Conservation (phyloP, 2,113 vertebrate species). For the Phodopus roborovskii region DNA sequence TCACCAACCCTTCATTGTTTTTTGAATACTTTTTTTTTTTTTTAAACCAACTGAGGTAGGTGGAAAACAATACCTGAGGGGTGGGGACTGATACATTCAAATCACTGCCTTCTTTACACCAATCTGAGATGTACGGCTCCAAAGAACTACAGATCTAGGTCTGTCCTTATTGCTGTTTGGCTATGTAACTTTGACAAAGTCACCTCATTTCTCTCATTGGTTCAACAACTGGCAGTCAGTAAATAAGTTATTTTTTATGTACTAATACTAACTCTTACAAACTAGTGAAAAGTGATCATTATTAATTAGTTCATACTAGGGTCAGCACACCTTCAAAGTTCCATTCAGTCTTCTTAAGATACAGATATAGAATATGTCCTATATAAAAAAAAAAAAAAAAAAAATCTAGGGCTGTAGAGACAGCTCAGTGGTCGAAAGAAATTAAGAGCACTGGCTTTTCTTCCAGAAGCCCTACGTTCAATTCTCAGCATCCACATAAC, state of each 20-base stretch:
- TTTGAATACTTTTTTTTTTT: background rate
- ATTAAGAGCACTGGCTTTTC: background rate
- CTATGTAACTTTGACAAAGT: background rate
- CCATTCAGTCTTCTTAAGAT: background rate
- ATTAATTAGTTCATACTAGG: background rate
- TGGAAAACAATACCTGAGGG: background rate
- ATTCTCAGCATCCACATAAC: background rate
- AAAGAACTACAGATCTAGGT: conserved; percentile 1
- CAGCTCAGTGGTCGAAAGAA: background rate
- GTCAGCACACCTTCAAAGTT: conserved; percentile 24
- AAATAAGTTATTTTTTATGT: background rate
- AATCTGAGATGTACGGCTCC: background rate
- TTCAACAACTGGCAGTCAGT: background rate
- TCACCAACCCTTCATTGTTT: background rate
- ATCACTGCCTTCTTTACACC: background rate
- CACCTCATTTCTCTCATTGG: background rate
- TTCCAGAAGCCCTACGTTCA: background rate
- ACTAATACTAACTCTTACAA: background rate
- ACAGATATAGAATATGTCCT: background rate
- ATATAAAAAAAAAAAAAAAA: background rate
- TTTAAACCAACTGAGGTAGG: background rate
- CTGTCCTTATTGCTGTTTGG: background rate
- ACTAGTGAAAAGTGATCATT: background rate
- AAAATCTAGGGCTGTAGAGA: background rate
- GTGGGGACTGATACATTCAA: background rate